These are phyloP conservation scores for Myotis lucifugus DNA, from an alignment of 2,113 vertebrate species.

Conservation along the genomic window DNA sequence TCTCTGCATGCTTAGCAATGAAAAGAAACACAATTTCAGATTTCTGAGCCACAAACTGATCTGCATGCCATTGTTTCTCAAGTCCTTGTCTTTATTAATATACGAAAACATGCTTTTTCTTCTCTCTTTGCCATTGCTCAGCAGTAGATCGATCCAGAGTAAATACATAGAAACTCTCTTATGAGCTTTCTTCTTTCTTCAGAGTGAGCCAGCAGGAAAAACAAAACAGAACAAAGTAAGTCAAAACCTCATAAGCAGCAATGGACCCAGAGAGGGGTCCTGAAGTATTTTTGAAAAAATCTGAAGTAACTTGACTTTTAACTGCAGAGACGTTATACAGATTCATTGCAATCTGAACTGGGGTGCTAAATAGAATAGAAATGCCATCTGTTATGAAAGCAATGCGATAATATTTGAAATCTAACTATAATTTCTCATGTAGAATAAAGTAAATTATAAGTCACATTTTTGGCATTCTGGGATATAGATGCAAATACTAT, in stretches of 20 bases:
- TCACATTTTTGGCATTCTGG: not conserved
- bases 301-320: not conserved
- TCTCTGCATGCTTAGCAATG: not conserved
- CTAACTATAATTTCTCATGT: not conserved
- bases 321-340: not conserved
- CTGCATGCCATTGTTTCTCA: not conserved
- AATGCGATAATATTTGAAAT: conserved; percentile 11
- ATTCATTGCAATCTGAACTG: not conserved
- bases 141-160: not conserved
- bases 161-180: not conserved
- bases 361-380: not conserved
- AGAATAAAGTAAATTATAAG: not conserved
- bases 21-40: conserved; percentile 10
- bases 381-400: not conserved
- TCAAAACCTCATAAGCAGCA: not conserved
- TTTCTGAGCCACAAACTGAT: not conserved
- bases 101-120: not conserved
- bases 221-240: not conserved
- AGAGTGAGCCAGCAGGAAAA: not conserved
- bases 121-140: not conserved
- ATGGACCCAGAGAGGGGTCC: not conserved
- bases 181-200: not conserved
- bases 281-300: not conserved
- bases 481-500: not conserved
- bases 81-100: not conserved